Evolutionary conservation across 2,113 vertebrate genomes (phyloP).

Genomic region (Loxodonta africana): DNA sequence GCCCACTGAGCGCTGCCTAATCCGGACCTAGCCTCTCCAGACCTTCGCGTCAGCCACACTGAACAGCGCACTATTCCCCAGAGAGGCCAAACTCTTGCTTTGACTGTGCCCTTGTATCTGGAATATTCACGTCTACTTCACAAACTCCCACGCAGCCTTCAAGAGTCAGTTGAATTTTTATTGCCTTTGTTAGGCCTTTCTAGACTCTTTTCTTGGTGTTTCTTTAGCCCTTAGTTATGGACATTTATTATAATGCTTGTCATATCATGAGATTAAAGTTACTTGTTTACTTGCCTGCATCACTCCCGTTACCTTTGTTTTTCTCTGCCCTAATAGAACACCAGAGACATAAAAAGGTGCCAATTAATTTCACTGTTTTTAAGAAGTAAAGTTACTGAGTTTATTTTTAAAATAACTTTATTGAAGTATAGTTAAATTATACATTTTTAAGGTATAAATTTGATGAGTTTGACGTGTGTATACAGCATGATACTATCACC

Average conservation of each 20-base stretch:
- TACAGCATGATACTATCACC: not conserved
- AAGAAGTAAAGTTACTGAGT: not conserved
- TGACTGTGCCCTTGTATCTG: not conserved
- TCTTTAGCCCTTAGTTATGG: not conserved
- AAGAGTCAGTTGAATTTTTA: not conserved
- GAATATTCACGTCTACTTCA: not conserved
- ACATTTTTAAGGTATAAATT: not conserved
- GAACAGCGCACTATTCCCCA: not conserved
- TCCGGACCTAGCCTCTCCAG: not conserved
- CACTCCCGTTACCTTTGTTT: not conserved
- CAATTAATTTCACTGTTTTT: not conserved
- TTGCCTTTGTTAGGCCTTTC: not conserved
- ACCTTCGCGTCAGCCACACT: not conserved
- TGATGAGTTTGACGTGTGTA: not conserved
- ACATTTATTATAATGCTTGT: not conserved
- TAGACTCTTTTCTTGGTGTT: not conserved
- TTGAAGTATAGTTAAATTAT: not conserved
- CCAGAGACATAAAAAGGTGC: not conserved
- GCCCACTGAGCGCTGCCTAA: rapidly evolving
- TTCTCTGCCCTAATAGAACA: not conserved
- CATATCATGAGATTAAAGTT: not conserved
- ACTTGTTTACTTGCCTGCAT: not conserved
- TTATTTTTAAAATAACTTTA: not conserved
- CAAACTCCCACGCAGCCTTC: not conserved
- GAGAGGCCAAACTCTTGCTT: not conserved